Conservation (phyloP, 1,140 invertebrate species). For the Zaprionus nigranus region DNA sequence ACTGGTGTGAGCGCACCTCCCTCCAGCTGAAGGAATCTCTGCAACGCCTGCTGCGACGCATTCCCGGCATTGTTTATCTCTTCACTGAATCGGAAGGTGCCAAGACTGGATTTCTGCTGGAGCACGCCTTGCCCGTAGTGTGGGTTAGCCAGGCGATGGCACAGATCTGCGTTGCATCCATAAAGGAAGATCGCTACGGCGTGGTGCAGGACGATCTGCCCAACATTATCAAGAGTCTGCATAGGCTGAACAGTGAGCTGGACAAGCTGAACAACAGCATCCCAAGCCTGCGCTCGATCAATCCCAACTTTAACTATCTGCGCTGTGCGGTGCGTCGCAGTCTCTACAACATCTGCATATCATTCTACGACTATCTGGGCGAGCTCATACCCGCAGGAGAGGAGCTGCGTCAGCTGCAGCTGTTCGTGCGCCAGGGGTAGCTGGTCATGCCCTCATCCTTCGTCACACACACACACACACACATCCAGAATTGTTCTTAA, state of each 20-base stretch:
- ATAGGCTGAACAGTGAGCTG: conserved; percentile 88
- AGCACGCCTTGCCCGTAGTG: conserved; percentile 88
- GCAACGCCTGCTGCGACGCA: conserved; percentile 84
- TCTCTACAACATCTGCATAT: conserved; percentile 90
- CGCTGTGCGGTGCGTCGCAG: conserved; percentile 89
- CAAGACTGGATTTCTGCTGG: conserved; percentile 87
- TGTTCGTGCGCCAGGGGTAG: conserved; percentile 85
- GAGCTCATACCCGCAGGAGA: conserved; percentile 87
- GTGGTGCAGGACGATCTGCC: conserved; percentile 91
- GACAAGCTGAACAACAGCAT: conserved; percentile 90
- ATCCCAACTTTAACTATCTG: conserved; percentile 86
- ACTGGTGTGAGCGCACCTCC: conserved; percentile 84
- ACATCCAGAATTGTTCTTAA: conserved; percentile 39
- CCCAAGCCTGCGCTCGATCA: conserved; percentile 86
- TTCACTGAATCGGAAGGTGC: conserved; percentile 89
- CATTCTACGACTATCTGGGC: conserved; percentile 88
- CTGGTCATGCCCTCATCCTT: not conserved
- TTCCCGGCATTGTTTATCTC: conserved; percentile 88
- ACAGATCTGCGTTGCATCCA: conserved; percentile 87
- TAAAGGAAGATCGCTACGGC: conserved; percentile 91
- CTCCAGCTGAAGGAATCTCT: conserved; percentile 69
- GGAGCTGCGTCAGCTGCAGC: conserved; percentile 85
- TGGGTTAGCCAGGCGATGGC: conserved; percentile 90
- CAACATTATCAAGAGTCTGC: conserved; percentile 87
- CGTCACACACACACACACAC: not conserved